Evolutionary conservation across 2,797 vertebrate species (phyloP).

Genomic region (Thripadectes ignobilis): DNA sequence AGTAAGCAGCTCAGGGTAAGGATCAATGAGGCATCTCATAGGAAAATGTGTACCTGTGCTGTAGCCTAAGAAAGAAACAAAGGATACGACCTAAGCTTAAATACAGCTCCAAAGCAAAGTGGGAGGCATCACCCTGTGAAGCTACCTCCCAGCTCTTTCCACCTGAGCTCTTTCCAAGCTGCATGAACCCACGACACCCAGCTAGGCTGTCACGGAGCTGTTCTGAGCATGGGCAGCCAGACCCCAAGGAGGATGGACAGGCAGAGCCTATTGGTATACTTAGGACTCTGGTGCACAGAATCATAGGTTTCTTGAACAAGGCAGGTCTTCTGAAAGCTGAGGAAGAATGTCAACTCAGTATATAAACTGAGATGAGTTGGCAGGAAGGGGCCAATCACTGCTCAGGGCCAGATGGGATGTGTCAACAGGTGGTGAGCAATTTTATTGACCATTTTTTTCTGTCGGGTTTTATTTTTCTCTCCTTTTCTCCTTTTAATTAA

Average conservation of each 20-base stretch:
- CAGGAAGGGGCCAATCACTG: background rate
- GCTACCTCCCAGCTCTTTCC: background rate
- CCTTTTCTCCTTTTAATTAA: background rate
- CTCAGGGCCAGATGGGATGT: background rate
- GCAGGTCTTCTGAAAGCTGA: background rate
- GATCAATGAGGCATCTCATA: background rate
- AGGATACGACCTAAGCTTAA: background rate
- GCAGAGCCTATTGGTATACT: background rate
- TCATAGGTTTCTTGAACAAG: background rate
- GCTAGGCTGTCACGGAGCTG: background rate
- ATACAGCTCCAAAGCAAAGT: background rate
- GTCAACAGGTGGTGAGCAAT: background rate
- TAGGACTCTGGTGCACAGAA: background rate
- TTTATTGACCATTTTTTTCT: background rate
- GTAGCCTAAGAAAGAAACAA: background rate
- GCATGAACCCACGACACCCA: background rate
- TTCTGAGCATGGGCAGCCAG: background rate
- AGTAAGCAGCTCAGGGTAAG: background rate
- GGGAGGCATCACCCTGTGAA: background rate
- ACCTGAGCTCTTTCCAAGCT: background rate
- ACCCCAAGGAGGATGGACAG: fast-evolving
- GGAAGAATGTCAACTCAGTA: background rate
- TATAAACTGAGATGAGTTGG: background rate
- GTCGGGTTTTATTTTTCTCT: background rate
- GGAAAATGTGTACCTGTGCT: background rate